A percentile compares a stretch with the other conserved stretches of the same genome.
Evolutionary conservation across 2,797 vertebrate species (phyloP).

Genomic region (Sciurus vulgaris): DNA sequence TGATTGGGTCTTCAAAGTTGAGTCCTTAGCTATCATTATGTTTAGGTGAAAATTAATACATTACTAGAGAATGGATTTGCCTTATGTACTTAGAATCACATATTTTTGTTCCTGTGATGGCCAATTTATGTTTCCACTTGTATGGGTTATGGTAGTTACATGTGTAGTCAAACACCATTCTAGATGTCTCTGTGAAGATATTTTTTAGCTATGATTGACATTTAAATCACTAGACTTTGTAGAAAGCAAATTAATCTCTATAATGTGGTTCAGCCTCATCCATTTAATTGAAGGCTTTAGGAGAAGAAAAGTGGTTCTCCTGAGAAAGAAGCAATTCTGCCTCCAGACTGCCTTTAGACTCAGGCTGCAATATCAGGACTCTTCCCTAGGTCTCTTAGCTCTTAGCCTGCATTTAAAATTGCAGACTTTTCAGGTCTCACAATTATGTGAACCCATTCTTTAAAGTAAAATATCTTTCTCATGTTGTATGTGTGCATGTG

Average conservation of each 20-base stretch:
- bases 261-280: neutral
- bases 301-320: neutral
- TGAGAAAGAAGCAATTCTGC: neutral
- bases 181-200: neutral
- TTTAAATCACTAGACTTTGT: neutral
- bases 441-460: neutral
- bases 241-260: neutral
- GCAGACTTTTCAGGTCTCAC: neutral
- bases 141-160: neutral
- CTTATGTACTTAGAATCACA: slow-evolving; percentile 64
- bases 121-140: neutral
- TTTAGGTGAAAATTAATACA: slow-evolving; percentile 76
- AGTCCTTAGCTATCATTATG: slow-evolving; percentile 51
- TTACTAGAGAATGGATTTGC: slow-evolving; percentile 55
- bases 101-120: slow-evolving; percentile 33
- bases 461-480: neutral
- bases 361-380: too few species aligned
- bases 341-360: neutral
- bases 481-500: too few species aligned
- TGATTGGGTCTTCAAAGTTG: slow-evolving; percentile 25
- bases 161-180: neutral
- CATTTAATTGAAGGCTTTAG: neutral
- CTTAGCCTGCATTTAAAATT: neutral
- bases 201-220: neutral
- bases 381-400: neutral